Evolutionary conservation across 2,113 vertebrate genomes (phyloP).

Genomic region (Scortum barcoo): DNA sequence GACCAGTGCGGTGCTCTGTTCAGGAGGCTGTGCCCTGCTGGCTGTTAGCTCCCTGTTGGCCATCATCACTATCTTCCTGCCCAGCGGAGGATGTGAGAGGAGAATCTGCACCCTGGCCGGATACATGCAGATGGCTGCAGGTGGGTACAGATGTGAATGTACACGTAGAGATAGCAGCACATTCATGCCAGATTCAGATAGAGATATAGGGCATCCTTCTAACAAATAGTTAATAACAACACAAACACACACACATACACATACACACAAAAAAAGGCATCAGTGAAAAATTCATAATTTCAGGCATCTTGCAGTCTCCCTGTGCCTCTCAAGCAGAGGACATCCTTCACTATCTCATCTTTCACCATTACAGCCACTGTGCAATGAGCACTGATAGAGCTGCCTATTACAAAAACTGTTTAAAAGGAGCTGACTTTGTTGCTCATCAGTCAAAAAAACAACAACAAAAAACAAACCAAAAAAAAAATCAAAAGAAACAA

Average conservation of each 20-base stretch:
- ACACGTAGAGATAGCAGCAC: neutral
- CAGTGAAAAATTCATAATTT: neutral
- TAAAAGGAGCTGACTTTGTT: slow-evolving; percentile 64
- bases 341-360: slow-evolving; percentile 3
- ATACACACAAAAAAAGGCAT: neutral
- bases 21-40: slow-evolving; percentile 90
- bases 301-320: neutral
- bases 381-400: slow-evolving; percentile 26
- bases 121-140: slow-evolving; percentile 96
- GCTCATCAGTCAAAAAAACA: slow-evolving; percentile 54
- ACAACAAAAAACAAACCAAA: no score
- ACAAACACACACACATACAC: no score
- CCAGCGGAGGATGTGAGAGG: slow-evolving; percentile 91
- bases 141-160: slow-evolving; percentile 75
- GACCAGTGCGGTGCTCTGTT: slow-evolving; percentile 93
- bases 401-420: slow-evolving; percentile 32
- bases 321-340: neutral
- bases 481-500: slow-evolving; percentile 50
- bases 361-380: slow-evolving; percentile 11
- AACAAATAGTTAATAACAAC: neutral
- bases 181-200: neutral
- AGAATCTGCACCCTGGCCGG: slow-evolving; percentile 92
- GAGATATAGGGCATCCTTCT: neutral
- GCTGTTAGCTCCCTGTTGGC: slow-evolving; percentile 93
- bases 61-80: slow-evolving; percentile 92